phyloP scores from a whole-genome alignment of 53 echinoderm and acorn worm species.

The Astropecten irregularis region DNA sequence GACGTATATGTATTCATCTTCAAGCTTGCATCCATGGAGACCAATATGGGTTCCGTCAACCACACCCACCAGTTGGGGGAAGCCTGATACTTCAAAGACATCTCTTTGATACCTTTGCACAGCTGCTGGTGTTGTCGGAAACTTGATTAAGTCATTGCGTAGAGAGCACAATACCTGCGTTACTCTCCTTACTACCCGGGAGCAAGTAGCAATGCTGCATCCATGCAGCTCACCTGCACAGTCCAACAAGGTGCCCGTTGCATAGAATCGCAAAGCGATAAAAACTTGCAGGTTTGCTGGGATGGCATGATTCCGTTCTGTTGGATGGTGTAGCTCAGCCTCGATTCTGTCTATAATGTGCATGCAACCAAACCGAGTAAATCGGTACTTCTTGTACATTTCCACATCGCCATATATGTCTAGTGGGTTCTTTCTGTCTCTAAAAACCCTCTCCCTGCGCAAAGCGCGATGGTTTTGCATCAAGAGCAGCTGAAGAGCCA shows the following conservation, averaged over 20 bases:
- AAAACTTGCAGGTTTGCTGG: conserved; percentile 23
- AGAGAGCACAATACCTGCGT: neutral
- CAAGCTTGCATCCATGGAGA: conserved; percentile 31
- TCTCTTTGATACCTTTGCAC: neutral
- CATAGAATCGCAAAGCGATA: conserved; percentile 24
- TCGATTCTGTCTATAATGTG: neutral
- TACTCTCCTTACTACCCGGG: conserved; percentile 11
- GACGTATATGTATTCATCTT: conserved; percentile 2
- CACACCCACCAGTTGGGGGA: conserved; percentile 26
- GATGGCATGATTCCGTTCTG: neutral
- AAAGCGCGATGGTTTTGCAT: neutral
- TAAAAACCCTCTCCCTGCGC: neutral
- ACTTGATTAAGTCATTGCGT: neutral
- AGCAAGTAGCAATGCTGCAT: conserved; percentile 1
- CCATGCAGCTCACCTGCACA: conserved; percentile 1
- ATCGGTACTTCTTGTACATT: conserved; percentile 5
- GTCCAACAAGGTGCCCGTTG: neutral
- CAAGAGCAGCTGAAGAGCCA: neutral
- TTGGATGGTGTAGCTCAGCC: neutral
- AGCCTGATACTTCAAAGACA: conserved; percentile 4
- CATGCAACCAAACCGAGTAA: conserved; percentile 2
- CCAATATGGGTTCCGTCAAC: conserved; percentile 24
- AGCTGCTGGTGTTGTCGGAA: conserved; percentile 17
- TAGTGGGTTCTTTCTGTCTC: neutral
- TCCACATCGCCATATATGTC: neutral